Conservation (phyloP, 2,888 invertebrate species). For the Epinotia ramella region DNA sequence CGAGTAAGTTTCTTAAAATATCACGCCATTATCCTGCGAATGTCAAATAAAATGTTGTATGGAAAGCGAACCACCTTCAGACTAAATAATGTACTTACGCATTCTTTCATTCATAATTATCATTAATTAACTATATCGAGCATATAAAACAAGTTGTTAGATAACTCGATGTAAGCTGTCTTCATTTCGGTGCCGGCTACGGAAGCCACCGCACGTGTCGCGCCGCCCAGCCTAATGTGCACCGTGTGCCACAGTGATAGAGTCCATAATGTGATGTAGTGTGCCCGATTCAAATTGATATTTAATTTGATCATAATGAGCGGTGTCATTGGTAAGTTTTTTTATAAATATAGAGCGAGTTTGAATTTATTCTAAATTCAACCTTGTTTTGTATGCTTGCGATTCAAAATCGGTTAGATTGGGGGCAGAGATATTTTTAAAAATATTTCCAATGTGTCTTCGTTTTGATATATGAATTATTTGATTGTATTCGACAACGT, state of each 20-base stretch:
- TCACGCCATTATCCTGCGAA: no score
- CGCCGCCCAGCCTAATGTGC: neutral
- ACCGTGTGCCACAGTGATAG: neutral
- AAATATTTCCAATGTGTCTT: neutral
- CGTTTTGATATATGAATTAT: no score
- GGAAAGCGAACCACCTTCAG: no score
- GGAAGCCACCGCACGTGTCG: slow-evolving; percentile 11
- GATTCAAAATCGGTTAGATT: neutral
- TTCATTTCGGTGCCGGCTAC: slow-evolving; percentile 2
- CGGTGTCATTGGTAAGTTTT: slow-evolving; percentile 50
- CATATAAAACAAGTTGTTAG: neutral
- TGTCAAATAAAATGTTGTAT: no score
- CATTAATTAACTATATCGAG: neutral
- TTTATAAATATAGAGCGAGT: slow-evolving; percentile 1
- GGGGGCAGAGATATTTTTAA: neutral
- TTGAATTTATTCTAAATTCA: neutral
- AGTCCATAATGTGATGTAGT: slow-evolving; percentile 9
- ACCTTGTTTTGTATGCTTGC: neutral
- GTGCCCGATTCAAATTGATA: slow-evolving; percentile 27
- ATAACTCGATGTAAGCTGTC: neutral
- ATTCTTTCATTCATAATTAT: neutral
- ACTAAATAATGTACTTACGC: no score
- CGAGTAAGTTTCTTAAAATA: no score
- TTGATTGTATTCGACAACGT: no score
- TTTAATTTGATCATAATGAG: slow-evolving; percentile 46